Evolutionary conservation across 2,888 invertebrate genomes (phyloP).

Genomic region (Chironomus riparius): DNA sequence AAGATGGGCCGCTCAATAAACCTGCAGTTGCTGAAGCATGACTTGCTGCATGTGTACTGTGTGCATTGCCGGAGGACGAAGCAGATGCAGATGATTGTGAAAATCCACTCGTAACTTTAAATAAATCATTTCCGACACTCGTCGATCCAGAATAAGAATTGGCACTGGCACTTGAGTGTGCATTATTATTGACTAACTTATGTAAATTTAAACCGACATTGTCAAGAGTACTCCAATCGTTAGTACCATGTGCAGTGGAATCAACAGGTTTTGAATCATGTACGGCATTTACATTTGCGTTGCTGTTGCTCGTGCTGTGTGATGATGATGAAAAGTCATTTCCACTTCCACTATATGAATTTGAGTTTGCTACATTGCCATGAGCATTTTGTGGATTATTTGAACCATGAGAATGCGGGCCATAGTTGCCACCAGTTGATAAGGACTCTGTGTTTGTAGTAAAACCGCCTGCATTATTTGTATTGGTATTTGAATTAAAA

Average conservation of each 20-base stretch:
- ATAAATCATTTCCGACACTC: not conserved
- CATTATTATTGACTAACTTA: not conserved
- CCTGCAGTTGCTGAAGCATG: not conserved
- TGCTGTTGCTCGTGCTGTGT: not conserved
- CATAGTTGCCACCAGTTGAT: not conserved
- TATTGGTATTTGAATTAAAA: not conserved
- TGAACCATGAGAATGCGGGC: not conserved
- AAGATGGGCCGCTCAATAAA: not conserved
- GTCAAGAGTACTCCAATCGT: not conserved
- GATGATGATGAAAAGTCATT: not conserved
- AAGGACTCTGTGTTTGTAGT: not conserved
- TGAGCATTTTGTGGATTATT: not conserved
- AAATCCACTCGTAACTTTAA: not conserved
- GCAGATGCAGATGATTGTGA: not conserved
- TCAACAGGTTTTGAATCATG: not conserved
- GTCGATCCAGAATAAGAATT: not conserved
- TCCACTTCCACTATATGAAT: not conserved
- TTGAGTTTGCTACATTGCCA: not conserved
- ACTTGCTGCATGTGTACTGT: not conserved
- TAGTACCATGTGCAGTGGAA: not conserved
- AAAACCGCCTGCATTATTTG: not conserved
- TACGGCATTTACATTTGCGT: not conserved
- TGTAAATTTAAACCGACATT: not conserved
- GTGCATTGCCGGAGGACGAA: not conserved
- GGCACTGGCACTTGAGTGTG: not conserved